Conservation (phyloP, 2,797 vertebrate species). For the Takifugu ocellatus region DNA sequence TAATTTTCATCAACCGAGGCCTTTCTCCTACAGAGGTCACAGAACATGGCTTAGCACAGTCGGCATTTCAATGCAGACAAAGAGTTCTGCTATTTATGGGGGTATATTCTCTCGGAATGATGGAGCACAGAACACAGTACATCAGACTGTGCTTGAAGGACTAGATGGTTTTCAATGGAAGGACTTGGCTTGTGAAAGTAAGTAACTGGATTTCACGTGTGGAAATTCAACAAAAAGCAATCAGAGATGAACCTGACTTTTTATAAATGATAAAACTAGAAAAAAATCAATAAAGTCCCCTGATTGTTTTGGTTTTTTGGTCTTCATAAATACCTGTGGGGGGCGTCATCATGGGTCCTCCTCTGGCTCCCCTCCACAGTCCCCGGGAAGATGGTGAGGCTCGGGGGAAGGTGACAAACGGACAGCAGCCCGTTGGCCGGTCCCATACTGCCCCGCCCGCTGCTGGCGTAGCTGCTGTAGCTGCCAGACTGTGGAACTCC, state of each 20-base stretch:
- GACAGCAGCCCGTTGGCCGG: conserved; percentile 60
- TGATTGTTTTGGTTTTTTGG: too few relatives aligned
- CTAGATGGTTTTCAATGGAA: too few relatives aligned
- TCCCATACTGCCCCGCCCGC: conserved; percentile 87
- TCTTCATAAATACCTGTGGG: neutral
- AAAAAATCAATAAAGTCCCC: too few relatives aligned
- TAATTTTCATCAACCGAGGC: conserved; percentile 91
- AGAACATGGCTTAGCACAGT: conserved; percentile 16
- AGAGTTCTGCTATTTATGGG: neutral
- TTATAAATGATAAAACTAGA: too few relatives aligned
- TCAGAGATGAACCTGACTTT: too few relatives aligned
- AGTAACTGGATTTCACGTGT: too few relatives aligned
- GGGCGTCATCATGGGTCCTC: conserved; percentile 26
- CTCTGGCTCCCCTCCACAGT: conserved; percentile 55
- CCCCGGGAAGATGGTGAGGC: conserved; percentile 59
- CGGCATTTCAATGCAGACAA: conserved; percentile 3
- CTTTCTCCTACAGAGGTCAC: conserved; percentile 76
- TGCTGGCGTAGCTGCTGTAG: conserved; percentile 86
- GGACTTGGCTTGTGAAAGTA: too few relatives aligned
- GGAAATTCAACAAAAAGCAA: too few relatives aligned
- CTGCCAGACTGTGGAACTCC: conserved; percentile 68
- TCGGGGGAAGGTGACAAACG: conserved; percentile 64
- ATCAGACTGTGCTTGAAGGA: too few relatives aligned
- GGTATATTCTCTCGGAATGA: too few relatives aligned
- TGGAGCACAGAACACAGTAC: too few relatives aligned